Evolutionary conservation across 53 echinoderm and acorn worm species (phyloP), one percentile per base, ranked within the genome.

Genomic region (Holothuria leucospilota): DNA sequence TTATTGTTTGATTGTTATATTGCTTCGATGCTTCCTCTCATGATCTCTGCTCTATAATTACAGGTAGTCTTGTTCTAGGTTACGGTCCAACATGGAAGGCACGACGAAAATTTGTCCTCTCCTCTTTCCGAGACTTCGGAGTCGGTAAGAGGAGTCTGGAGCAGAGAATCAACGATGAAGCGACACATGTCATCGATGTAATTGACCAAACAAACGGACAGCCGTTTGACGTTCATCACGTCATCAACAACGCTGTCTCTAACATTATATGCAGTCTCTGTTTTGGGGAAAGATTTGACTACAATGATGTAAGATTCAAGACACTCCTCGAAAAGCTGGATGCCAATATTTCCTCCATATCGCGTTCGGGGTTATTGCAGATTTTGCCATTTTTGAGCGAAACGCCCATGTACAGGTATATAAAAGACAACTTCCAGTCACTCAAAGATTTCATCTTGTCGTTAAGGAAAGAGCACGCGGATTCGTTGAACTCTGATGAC

Each of bases 281-380:
- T 34, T 34, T 34, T 38, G 82, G 82, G 28, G 82, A 81, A 39
- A 81, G 82, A 62, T 81, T 81, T 39, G 82, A 81, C 29, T 81
- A 81, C 41, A 24, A 81, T 15, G 82, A 81, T 46, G 24, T 61
- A 61, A 26, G 29, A 13, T 81, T 81, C 62, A 61, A 61, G 28
- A 24, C 59, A 30, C 82, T 81, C 13, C 82, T 81, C 1, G 18
- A 62, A 27, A 60, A 39, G 42, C 34, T 81, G 20, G 38, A 81
- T 24, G n/a, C 23, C 20, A 81, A 29, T 16, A 38, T 63, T 39
- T 62, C 82, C 8, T 13, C 61, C 16, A 61, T 81, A 38, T 34
- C 62, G 20, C 63, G 59, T n/a, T 38, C 30, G 0, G 62, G 82
- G 20, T 15, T 63, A 5, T 61, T 81, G 13, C 82, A 81, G 20